Evolutionary conservation across 2,113 vertebrate genomes (phyloP), one percentile per base, ranked within the genome.

Genomic region (Nycticryphes semicollaris): DNA sequence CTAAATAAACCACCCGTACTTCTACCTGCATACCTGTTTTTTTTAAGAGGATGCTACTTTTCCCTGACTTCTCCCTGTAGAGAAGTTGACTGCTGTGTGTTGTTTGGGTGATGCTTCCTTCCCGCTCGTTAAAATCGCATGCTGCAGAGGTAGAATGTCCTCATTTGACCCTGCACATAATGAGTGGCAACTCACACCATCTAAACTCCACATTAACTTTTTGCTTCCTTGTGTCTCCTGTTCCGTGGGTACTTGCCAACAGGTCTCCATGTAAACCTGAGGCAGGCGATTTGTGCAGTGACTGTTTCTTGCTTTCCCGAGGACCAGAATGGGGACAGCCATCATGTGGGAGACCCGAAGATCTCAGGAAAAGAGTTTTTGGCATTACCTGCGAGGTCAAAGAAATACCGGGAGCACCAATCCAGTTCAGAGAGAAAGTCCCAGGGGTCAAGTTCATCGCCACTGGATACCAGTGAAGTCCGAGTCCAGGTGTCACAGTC

Each of bases 291-390:
- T 14, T 37, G 41, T 69, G 57, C 89, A 76, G 15, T 83, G 30
- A n/a, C 56, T 76, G 2, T 94, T 94, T 68, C 56, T 92, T 86
- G 76, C 50, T 91, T 72, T 87, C 54, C 30, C 82, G 75, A 97
- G 98, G 98, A 98, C 33, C 98, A 99, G 98, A 99, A 99, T 19
- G 99, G 99, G 87, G 99, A 99, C 78, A 98, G 97, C 92, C 98
- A 98, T 69, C 98, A 98, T 1, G 7, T 98, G 54, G 98, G 98
- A 72, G 98, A 98, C 47, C 94, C 98, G 81, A 98, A 98, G 56
- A 98, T 98, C 47, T 97, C 97, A 2, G 97, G 98, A 39, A 98
- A 98, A 90, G 98, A 98, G 76, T 96, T 98, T 33, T 85, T 98
- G 75, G 97, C 98, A 0, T 96, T 98, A 18, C 97, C 98, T 3